Evolutionary conservation across 2,113 vertebrate species (phyloP), one percentile per base, ranked within the genome.

Genomic region (Plecotus auritus): DNA sequence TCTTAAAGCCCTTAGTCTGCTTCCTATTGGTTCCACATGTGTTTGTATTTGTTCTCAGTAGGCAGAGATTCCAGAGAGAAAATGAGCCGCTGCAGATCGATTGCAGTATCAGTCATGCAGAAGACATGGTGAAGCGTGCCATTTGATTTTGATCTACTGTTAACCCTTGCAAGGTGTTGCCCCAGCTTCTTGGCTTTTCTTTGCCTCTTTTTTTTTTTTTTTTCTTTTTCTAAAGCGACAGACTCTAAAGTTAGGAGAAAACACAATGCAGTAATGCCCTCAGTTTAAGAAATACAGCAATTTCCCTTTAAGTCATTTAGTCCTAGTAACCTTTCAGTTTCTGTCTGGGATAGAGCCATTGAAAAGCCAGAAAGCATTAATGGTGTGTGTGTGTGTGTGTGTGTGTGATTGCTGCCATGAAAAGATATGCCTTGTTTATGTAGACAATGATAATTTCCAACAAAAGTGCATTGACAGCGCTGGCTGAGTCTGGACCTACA

Each of bases 1-100:
- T 98, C 97, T 98, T 98, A 98, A 98, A 98, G 93, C 98, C 97
- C 95, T 98, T 97, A 92, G 97, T 98, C 98, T 98, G 98, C 98
- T 98, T 98, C 98, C 98, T 98, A 98, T 99, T 98, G 98, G 98
- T 98, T 99, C 98, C 99, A 99, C 98, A 98, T 99, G 98, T 99
- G 98, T 98, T 98, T 98, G 97, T 98, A 89, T 99, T 99, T 98
- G 98, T 98, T 98, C 98, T 98, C 98, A 98, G 98, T 97, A 97
- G 98, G 98, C 97, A 98, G 94, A 98, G 98, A 98, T 99, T 99
- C 98, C 98, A 98, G 98, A 96, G 95, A 98, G 98, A 98, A 98
- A 98, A 98, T 98, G 98, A 99, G 98, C 98, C 98, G 94, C 98
- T 98, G 97, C 98, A 98, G 98, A 98, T 98, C 97, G 96, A 98